These are phyloP conservation scores for Gambusia yucatana DNA, from an alignment of 2,797 vertebrate species.

Conservation along the genomic window DNA sequence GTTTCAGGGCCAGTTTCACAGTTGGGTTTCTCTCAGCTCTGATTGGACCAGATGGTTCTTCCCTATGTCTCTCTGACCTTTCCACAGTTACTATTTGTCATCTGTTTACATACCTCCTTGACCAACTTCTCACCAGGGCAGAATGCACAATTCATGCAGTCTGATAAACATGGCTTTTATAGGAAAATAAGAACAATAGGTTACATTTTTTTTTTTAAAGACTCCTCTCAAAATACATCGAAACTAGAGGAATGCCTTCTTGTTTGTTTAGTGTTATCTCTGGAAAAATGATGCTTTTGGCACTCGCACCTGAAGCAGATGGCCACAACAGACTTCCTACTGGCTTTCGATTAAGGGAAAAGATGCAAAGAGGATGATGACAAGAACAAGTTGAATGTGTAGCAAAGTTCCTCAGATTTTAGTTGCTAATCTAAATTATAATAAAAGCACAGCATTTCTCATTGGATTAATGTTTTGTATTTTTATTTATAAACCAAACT, in stretches of 20 bases:
- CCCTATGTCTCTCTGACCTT: slow-evolving; percentile 66
- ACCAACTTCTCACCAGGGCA: slow-evolving; percentile 59
- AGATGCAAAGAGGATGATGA: background rate
- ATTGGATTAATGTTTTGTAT: background rate
- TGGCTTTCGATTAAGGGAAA: slow-evolving; percentile 6
- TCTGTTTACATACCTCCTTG: slow-evolving; percentile 51
- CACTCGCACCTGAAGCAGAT: slow-evolving; percentile 28
- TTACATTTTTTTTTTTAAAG: background rate
- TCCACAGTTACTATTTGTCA: slow-evolving; percentile 62
- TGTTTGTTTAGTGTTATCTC: background rate
- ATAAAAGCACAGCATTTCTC: background rate
- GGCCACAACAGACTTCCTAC: slow-evolving; percentile 22
- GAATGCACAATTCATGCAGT: slow-evolving; percentile 41
- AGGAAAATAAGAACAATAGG: background rate
- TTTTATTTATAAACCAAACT: background rate
- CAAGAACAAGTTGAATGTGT: background rate
- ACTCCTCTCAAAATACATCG: slow-evolving; percentile 16
- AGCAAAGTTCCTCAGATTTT: background rate
- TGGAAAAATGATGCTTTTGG: slow-evolving; percentile 2
- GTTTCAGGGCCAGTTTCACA: slow-evolving; percentile 64
- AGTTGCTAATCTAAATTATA: background rate
- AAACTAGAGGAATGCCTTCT: background rate
- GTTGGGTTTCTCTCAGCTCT: slow-evolving; percentile 64
- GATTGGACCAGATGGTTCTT: slow-evolving; percentile 73
- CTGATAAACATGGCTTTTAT: slow-evolving; percentile 23